Conservation (phyloP, 2,888 invertebrate species). For the Patella pellucida region DNA sequence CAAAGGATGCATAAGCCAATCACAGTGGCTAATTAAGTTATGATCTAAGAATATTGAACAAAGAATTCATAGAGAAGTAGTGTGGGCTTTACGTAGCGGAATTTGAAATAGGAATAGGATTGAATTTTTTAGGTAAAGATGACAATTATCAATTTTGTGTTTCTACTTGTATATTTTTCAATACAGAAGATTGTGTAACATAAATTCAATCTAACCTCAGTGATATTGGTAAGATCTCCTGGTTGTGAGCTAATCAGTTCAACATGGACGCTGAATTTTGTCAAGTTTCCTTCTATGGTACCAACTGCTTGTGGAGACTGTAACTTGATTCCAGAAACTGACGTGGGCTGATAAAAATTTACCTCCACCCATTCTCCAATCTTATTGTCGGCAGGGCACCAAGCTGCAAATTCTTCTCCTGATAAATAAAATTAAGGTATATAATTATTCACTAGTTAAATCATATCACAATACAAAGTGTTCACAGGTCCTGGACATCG, state of each 20-base stretch:
- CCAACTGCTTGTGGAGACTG: constrained; percentile 32
- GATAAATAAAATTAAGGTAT: not conserved
- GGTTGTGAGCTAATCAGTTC: constrained; percentile 32
- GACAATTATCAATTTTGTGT: too few relatives aligned
- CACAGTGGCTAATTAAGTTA: too few relatives aligned
- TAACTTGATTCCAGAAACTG: constrained; percentile 31
- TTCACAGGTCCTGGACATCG: not conserved
- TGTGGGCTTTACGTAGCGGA: too few relatives aligned
- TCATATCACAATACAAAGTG: not conserved
- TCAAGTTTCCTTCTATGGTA: constrained; percentile 17
- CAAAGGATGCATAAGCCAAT: too few relatives aligned
- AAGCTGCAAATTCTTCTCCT: constrained; percentile 37
- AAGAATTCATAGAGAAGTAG: too few relatives aligned
- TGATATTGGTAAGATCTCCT: constrained; percentile 25
- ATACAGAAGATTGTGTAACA: too few relatives aligned
- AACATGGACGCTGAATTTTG: constrained; percentile 32
- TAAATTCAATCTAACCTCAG: not conserved
- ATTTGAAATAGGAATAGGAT: too few relatives aligned
- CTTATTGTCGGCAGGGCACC: constrained; percentile 35
- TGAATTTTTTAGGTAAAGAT: too few relatives aligned
- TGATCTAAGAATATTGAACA: too few relatives aligned
- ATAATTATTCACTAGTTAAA: not conserved
- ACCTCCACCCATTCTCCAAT: constrained; percentile 41
- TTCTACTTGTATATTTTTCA: too few relatives aligned
- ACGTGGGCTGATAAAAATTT: constrained; percentile 31